Percentiles rank a stretch among this genome's conserved stretches.
Conservation (phyloP, 2,113 vertebrate genomes). For the Pterocles gutturalis region DNA sequence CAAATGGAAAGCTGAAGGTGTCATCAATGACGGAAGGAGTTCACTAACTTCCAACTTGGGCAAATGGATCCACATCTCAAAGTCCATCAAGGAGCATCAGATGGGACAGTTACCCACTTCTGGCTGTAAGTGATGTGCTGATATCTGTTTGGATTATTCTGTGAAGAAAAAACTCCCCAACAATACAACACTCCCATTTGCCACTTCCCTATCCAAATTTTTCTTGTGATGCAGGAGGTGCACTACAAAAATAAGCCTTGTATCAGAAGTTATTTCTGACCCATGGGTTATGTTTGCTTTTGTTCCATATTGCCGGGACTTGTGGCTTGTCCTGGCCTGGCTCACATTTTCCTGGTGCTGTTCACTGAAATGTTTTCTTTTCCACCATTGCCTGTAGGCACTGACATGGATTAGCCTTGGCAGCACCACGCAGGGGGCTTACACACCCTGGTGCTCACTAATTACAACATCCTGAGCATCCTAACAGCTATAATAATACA, state of each 20-base stretch:
- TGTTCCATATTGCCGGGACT: background rate
- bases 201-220: background rate
- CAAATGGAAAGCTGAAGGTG: background rate
- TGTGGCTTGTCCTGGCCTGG: background rate
- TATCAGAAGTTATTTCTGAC: background rate
- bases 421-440: conserved; percentile 13
- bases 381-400: conserved; percentile 9
- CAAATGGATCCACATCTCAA: background rate
- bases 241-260: background rate
- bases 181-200: background rate
- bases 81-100: background rate
- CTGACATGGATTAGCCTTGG: conserved; percentile 52
- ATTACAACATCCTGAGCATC: conserved; percentile 55
- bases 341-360: conserved; percentile 23
- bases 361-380: conserved; percentile 51
- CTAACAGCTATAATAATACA: conserved; percentile 23
- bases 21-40: background rate
- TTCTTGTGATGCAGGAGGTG: background rate
- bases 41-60: background rate
- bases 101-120: background rate
- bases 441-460: conserved; percentile 54
- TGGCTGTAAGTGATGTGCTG: background rate
- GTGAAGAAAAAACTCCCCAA: background rate
- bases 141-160: background rate
- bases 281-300: background rate